Evolutionary conservation across 2,888 invertebrate species (phyloP).

Genomic region (Panopea generosa): DNA sequence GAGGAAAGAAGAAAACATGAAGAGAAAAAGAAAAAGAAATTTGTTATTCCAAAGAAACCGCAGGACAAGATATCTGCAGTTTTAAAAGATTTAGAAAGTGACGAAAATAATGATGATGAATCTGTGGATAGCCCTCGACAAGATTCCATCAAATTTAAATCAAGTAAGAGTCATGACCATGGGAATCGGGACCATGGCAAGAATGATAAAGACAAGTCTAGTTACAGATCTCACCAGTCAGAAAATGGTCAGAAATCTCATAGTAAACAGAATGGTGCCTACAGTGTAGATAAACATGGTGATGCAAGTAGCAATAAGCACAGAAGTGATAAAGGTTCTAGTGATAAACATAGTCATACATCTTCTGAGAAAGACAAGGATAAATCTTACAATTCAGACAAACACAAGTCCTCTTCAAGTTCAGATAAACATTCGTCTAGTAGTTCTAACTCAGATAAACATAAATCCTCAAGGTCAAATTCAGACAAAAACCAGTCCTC

Average conservation of each 20-base stretch:
- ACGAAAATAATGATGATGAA: slow-evolving; percentile 17
- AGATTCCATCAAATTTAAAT: not conserved
- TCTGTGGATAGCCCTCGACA: not conserved
- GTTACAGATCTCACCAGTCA: not conserved
- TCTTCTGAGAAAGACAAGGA: not conserved
- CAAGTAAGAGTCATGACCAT: slow-evolving; percentile 10
- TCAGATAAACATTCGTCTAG: slow-evolving; percentile 8
- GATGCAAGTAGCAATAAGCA: slow-evolving; percentile 24
- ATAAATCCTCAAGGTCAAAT: slow-evolving; percentile 1
- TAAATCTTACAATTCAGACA: slow-evolving; percentile 14
- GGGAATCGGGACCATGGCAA: slow-evolving; percentile 13
- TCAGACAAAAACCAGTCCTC: not conserved
- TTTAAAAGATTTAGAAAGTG: slow-evolving; percentile 48
- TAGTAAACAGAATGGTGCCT: slow-evolving; percentile 15
- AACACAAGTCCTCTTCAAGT: slow-evolving; percentile 24
- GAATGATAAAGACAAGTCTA: not conserved
- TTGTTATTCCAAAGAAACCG: slow-evolving; percentile 64
- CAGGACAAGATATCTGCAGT: slow-evolving; percentile 9
- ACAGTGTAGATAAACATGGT: slow-evolving; percentile 9
- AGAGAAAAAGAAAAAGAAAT: slow-evolving; percentile 63
- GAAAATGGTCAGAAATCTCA: not conserved
- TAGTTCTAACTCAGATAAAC: slow-evolving; percentile 8
- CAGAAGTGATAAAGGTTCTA: slow-evolving; percentile 30
- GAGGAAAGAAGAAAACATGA: slow-evolving; percentile 45
- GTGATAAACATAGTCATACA: slow-evolving; percentile 9